Evolutionary conservation across 1,140 invertebrate species (phyloP), one percentile per base, ranked within the genome.

Genomic region (Himalopsyche phryganea): DNA sequence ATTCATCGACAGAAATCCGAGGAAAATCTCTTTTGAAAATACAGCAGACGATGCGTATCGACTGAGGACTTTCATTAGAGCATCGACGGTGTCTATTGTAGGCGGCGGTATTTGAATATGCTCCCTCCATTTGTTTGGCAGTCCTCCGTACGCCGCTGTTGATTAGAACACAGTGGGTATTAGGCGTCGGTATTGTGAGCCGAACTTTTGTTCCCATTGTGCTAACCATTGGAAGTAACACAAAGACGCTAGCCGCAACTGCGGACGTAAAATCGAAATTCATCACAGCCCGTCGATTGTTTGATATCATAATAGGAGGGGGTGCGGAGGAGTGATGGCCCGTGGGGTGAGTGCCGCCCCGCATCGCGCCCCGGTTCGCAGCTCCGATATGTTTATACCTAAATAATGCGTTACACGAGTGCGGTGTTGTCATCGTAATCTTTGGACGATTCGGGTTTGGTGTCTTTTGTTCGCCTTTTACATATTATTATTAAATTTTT

Each of bases 181-280:
- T 78, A 76, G 76, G 75, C 74, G 73, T 70, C 74, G 72, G 74
- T 73, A 77, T 77, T 78, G 76, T 78, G 76, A 71, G 74, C 73
- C 75, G 74, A 77, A 78, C 75, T 78, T 78, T 78, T 78, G 76
- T 78, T 73, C 75, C 74, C 74, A 78, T 77, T 77, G 76, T 64
- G 46, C 56, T 48, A 58, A 52, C 61, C 61, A 55, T 54, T 65
- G 54, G 59, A 65, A 65, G 56, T 65, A 59, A 62, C 74, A 75
- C 76, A 78, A 77, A 77, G 75, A 76, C 73, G 62, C 52, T 57
- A 50, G 61, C 62, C 62, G 71, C 70, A 66, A 69, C 74, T 68
- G 68, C 68, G 68, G 76, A 75, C 75, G 72, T 73, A 77, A 76
- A 78, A 78, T 74, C 76, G 75, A 77, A 77, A 77, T 76, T 77